phyloP scores from a whole-genome alignment of 2,888 invertebrate species.

The Siphonodentalium dalli region DNA sequence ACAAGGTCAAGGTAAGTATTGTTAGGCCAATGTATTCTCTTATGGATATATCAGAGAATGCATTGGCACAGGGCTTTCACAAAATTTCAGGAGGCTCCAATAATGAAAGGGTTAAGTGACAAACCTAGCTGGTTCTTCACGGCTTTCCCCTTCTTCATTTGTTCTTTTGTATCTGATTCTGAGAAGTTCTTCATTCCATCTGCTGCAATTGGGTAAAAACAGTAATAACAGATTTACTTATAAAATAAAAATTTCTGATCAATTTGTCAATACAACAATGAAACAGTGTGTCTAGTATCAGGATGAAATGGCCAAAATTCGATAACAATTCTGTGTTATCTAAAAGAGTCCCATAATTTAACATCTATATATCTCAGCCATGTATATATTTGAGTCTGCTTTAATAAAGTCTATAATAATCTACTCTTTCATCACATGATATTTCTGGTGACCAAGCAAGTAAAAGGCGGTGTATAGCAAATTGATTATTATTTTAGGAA shows the following conservation, averaged over 20 bases:
- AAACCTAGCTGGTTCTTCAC: conserved; percentile 48
- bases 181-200: conserved; percentile 41
- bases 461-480: too few species aligned
- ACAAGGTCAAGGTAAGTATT: too few species aligned
- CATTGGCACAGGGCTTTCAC: background rate
- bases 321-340: background rate
- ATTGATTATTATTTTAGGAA: too few species aligned
- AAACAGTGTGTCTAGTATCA: too few species aligned
- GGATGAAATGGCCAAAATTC: too few species aligned
- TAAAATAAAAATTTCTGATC: background rate
- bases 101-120: background rate
- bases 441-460: too few species aligned
- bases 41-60: background rate
- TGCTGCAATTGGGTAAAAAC: conserved; percentile 26
- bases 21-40: too few species aligned
- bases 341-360: conserved; percentile 6
- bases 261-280: too few species aligned
- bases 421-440: too few species aligned
- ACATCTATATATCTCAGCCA: too few species aligned
- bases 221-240: background rate
- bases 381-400: too few species aligned
- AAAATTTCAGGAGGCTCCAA: background rate
- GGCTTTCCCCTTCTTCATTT: conserved; percentile 62
- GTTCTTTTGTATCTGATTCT: conserved; percentile 43
- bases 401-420: too few species aligned